Evolutionary conservation across 2,888 invertebrate species (phyloP).

Genomic region (Cactoblastis cactorum): DNA sequence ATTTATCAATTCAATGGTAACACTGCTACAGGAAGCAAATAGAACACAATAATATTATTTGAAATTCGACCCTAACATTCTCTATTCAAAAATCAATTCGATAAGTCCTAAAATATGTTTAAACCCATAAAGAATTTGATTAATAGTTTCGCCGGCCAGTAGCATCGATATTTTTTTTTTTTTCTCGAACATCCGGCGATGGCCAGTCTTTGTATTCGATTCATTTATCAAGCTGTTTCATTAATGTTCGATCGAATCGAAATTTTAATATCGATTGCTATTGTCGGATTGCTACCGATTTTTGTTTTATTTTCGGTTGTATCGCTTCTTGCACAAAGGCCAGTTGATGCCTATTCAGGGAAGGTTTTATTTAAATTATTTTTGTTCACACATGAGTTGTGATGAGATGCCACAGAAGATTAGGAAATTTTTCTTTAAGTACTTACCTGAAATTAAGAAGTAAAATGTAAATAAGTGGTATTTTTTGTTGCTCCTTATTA

Average conservation of each 20-base stretch:
- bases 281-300: conserved; percentile 10
- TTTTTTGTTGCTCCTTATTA: too few relatives aligned
- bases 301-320: conserved; percentile 10
- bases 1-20: conserved; percentile 21
- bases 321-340: conserved; percentile 1
- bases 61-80: not conserved
- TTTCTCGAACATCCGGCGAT: conserved; percentile 48
- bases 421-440: not conserved
- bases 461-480: too few relatives aligned
- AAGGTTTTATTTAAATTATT: not conserved
- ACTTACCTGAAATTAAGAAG: too few relatives aligned
- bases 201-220: conserved; percentile 44
- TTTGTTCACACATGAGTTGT: not conserved
- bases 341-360: conserved; percentile 3
- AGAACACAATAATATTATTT: not conserved
- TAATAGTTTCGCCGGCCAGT: conserved; percentile 63
- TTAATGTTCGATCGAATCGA: conserved; percentile 45
- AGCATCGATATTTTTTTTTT: conserved; percentile 40
- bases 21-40: conserved; percentile 25
- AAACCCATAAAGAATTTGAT: conserved; percentile 55
- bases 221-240: conserved; percentile 56
- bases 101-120: conserved; percentile 15
- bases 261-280: conserved; percentile 26
- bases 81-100: conserved; percentile 17
- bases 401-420: not conserved